These are phyloP conservation scores for Sebastes nivosus DNA, from an alignment of 2,797 vertebrate genomes.

Conservation along the genomic window DNA sequence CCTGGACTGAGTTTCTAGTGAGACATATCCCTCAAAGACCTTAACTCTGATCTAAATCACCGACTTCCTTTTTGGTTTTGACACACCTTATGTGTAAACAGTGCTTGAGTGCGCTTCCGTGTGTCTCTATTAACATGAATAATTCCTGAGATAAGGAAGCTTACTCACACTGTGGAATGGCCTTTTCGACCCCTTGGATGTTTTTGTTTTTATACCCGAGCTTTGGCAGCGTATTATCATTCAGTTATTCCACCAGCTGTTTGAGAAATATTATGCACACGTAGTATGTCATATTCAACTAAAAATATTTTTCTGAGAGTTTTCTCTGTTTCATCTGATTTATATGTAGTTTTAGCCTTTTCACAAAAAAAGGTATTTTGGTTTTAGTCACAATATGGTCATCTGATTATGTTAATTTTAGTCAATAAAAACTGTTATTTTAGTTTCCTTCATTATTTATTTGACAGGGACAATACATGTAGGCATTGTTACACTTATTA, in stretches of 20 bases:
- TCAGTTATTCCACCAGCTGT: not conserved
- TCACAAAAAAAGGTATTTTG: not conserved
- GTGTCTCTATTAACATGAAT: slow-evolving; percentile 38
- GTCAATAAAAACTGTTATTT: not conserved
- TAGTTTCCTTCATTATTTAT: not conserved
- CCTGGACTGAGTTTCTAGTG: slow-evolving; percentile 22
- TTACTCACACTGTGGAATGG: not conserved
- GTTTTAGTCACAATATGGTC: not conserved
- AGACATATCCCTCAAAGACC: slow-evolving; percentile 14
- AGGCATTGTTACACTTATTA: no score
- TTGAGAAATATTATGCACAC: not conserved
- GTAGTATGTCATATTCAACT: not conserved
- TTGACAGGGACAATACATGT: no score
- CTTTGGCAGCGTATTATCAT: not conserved
- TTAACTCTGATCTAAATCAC: slow-evolving; percentile 14
- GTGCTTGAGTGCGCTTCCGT: slow-evolving; percentile 5
- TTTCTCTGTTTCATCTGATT: not conserved
- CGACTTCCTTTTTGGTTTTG: not conserved
- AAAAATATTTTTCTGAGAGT: not conserved
- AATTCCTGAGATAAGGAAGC: slow-evolving; percentile 13
- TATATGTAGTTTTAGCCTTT: not conserved
- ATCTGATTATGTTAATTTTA: not conserved
- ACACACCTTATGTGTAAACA: slow-evolving; percentile 12
- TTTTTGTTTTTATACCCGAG: slow-evolving; percentile 1
- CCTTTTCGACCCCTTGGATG: not conserved